Evolutionary conservation across 2,113 vertebrate species (phyloP), one percentile per base, ranked within the genome.

Genomic region (Nansenia antarctica): DNA sequence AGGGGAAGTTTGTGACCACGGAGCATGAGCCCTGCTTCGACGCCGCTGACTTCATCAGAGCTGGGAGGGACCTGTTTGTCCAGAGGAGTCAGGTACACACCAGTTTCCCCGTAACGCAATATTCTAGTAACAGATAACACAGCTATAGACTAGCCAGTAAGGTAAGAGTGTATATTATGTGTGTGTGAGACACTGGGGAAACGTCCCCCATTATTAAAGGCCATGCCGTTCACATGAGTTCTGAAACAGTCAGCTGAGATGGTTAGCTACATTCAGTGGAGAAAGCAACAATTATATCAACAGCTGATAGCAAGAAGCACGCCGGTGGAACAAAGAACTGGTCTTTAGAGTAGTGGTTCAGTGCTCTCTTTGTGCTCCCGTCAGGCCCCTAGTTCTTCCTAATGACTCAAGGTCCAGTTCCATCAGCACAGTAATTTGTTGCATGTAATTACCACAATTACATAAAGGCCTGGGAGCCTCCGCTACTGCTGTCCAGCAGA

Each of bases 31-130:
- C 98, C 2, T 99, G 98, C 75, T 99, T 99, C 67, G 98, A 99
- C 72, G 98, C 98, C 82, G 98, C 98, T 59, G 98, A 99, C 87
- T 99, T 99, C 85, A 99, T 99, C 69, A 90, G 98, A 85, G 98
- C 98, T 68, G 98, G 97, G 75, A 95, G 87, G 82, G 98, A 99
- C 83, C 94, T 99, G 65, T 99, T 99, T 84, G 98, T 92, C 37
- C 98, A 99, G 90, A 95, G 98, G 88, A 99, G 98, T 84, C 98
- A 99, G 95, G 98, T 98, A 86, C 29, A n/a, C n/a, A n/a, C n/a
- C n/a, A n/a, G n/a, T n/a, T n/a, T n/a, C n/a, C n/a, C n/a, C n/a
- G n/a, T n/a, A n/a, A n/a, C n/a, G n/a, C n/a, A n/a, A n/a, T n/a
- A n/a, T n/a, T n/a, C n/a, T n/a, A n/a, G n/a, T n/a, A n/a, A n/a